Evolutionary conservation across 2,888 invertebrate genomes (phyloP), one percentile per base, ranked within the genome.

Genomic region (Tromatobia lineatoria): DNA sequence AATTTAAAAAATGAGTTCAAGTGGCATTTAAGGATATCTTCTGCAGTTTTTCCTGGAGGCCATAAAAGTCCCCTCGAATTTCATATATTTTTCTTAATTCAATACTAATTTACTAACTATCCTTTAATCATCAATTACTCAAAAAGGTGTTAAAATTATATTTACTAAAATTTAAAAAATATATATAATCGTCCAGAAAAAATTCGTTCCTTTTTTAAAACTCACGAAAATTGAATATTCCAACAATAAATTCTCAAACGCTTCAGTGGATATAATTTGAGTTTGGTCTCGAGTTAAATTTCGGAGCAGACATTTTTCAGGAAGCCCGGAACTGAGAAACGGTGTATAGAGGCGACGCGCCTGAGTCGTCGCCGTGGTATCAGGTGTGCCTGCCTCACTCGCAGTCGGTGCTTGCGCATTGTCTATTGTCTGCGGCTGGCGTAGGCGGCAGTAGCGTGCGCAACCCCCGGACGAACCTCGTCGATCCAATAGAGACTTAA

Each of bases 401-500:
- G 42, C 25, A 77, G 85, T 83, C 80, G 86, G 82, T 74, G 69
- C 74, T 83, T 88, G 89, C 91, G 90, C 92, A 91, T 92, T 93
- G 92, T 92, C 92, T 90, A 93, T 93, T 93, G 93, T 91, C 88
- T 86, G 88, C 81, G 47, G 75, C 45, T 74, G 57, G 88, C 88
- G 90, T 88, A 87, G 88, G 91, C 88, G 88, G 87, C 84, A 88
- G 89, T 70, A 75, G 74, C 18, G 57, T 13, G 69, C 82, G 87
- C 91, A 90, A 90, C 92, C 92, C 90, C 90, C 69, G 86, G 86
- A 84, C 57, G 87, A 88, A 86, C 87, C 88, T 83, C 71, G 80
- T 82, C 88, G 89, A 89, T 89, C 89, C 91, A 90, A 90, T 90
- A 88, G 88, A 89, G 77, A 85, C 79, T 78, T 85, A 79, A 88